phyloP scores from a whole-genome alignment of 2,888 invertebrate genomes.

The Callyntrura sp. region DNA sequence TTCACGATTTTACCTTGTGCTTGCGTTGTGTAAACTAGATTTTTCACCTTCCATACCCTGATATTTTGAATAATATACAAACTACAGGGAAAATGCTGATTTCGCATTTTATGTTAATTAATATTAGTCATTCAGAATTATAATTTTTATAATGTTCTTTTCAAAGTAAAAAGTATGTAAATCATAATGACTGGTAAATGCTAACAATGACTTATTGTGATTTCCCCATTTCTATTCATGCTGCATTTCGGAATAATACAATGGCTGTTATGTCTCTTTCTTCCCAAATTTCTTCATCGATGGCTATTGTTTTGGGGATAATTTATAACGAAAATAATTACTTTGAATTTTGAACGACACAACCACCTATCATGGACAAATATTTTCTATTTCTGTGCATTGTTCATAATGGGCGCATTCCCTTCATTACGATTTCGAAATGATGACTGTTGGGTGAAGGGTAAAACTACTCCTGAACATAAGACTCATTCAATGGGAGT shows the following conservation, averaged over 20 bases:
- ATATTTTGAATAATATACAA: too few species aligned
- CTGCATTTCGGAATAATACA: slow-evolving; percentile 56
- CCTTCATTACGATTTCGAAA: slow-evolving; percentile 73
- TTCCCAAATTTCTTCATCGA: slow-evolving; percentile 14
- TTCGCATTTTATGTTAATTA: too few species aligned
- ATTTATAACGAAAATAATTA: slow-evolving; percentile 23
- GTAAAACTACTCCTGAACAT: slow-evolving; percentile 96
- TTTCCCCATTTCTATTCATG: slow-evolving; percentile 64
- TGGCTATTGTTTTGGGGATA: slow-evolving; percentile 39
- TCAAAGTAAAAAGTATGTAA: too few species aligned
- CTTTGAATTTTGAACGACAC: background rate
- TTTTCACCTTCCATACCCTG: too few species aligned
- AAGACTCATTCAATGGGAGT: slow-evolving; percentile 94
- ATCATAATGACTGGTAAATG: background rate
- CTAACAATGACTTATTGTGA: slow-evolving; percentile 13
- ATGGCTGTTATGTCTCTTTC: slow-evolving; percentile 37
- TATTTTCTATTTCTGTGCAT: slow-evolving; percentile 46
- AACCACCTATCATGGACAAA: slow-evolving; percentile 61
- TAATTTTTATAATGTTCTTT: too few species aligned
- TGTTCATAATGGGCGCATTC: slow-evolving; percentile 73
- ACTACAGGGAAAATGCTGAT: too few species aligned
- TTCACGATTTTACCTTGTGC: too few species aligned
- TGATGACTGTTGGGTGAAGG: slow-evolving; percentile 87
- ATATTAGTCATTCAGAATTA: too few species aligned
- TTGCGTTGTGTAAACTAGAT: too few species aligned